phyloP scores from a whole-genome alignment of 2,797 vertebrate species.

The Sebastes matsubarae region DNA sequence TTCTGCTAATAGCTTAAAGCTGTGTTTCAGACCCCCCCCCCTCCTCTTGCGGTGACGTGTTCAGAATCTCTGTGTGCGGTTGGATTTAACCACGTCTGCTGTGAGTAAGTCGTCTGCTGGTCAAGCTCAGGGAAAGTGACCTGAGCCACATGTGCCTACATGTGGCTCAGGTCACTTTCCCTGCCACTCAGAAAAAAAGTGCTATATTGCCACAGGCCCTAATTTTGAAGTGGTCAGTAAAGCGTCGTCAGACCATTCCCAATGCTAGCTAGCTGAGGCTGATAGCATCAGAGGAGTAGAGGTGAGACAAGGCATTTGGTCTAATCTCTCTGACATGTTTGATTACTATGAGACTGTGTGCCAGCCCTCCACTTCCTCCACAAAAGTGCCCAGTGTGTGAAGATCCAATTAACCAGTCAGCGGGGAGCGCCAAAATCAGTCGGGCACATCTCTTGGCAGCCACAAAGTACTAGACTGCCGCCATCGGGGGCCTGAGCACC shows the following conservation, averaged over 20 bases:
- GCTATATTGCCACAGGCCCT: neutral
- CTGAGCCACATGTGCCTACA: conserved; percentile 13
- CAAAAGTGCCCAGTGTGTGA: conserved; percentile 84
- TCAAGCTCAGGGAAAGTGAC: conserved; percentile 17
- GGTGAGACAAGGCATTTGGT: conserved; percentile 63
- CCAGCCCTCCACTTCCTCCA: conserved; percentile 82
- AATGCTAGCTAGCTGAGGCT: conserved; percentile 16
- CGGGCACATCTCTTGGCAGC: conserved; percentile 83
- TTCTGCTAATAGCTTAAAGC: conserved; percentile 76
- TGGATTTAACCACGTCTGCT: conserved; percentile 28
- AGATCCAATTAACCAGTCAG: conserved; percentile 96
- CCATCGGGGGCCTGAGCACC: conserved; percentile 58
- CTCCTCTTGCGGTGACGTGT: conserved; percentile 34
- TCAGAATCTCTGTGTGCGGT: conserved; percentile 43
- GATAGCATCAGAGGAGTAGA: conserved; percentile 68
- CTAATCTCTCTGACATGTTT: conserved; percentile 87
- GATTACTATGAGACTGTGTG: conserved; percentile 80
- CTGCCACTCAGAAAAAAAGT: too few relatives aligned
- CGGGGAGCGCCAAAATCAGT: conserved; percentile 82
- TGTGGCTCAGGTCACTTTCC: neutral
- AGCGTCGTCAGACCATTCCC: conserved; percentile 13
- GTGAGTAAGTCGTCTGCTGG: conserved; percentile 48
- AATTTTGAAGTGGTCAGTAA: conserved; percentile 22
- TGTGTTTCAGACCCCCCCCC: conserved; percentile 38
- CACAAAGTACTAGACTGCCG: conserved; percentile 74